These are phyloP conservation scores for Cataglyphis cursor DNA, from an alignment of 2,888 invertebrate genomes.

Conservation along the genomic window DNA sequence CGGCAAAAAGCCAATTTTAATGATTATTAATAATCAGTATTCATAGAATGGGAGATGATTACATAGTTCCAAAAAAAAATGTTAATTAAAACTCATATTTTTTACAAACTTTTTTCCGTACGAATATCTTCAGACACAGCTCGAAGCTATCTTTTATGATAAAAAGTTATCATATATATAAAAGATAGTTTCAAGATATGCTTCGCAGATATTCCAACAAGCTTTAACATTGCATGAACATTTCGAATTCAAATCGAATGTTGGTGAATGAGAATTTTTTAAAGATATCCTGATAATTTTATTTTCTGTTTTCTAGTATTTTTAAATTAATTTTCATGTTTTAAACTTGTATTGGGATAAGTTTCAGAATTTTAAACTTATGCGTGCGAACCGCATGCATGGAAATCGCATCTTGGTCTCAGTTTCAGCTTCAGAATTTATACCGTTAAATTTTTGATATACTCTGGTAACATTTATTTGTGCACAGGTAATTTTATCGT, in stretches of 20 bases:
- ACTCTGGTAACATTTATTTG: not conserved
- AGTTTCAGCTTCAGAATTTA: not conserved
- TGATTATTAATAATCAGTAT: conserved; percentile 55
- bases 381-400: not conserved
- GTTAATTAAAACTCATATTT: conserved; percentile 44
- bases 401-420: not conserved
- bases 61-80: conserved; percentile 59
- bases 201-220: conserved; percentile 32
- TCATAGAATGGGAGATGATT: conserved; percentile 33
- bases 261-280: not conserved
- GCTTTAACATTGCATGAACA: conserved; percentile 9
- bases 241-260: conserved; percentile 33
- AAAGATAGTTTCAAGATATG: conserved; percentile 12
- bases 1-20: conserved; percentile 48
- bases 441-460: not conserved
- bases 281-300: not conserved
- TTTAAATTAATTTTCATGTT: conserved; percentile 7
- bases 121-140: conserved; percentile 56
- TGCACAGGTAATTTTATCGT: not conserved
- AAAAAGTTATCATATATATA: conserved; percentile 15
- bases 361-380: not conserved
- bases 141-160: too few relatives aligned
- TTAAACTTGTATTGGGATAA: not conserved
- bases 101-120: conserved; percentile 15
- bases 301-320: not conserved